Evolutionary conservation across 2,888 invertebrate genomes (phyloP), one percentile per base, ranked within the genome.

Genomic region (Calameuta idolon): DNA sequence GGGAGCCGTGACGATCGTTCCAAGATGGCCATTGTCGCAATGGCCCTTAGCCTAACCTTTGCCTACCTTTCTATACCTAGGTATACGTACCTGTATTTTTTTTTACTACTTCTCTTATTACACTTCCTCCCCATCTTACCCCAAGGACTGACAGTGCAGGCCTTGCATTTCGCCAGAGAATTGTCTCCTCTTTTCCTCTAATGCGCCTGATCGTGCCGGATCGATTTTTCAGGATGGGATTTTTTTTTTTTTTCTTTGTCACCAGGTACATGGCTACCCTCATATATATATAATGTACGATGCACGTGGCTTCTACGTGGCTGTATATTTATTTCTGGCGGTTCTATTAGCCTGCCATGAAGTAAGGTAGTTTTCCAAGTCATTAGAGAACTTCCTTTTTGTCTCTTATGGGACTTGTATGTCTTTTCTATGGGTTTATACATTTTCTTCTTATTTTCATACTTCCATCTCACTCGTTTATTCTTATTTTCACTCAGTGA

Each of bases 1-100:
- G 71, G 71, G 34, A 71, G 71, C 71, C 34, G 71, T 34, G 34
- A 31, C 71, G 71, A 31, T 31, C 71, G 31, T 71, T 31, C 71
- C 55, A 23, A 55, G 55, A 55, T 23, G 55, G 23, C 55, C 23
- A 23, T 55, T 55, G 55, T 55, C 23, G 55, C 55, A 9, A 55
- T 55, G 55, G 55, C 55, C 55, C 55, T 55, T 9, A 9, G 23
- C 23, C 55, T 23, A 55, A 23, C 55, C 55, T 55, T 23, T 55
- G 1, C 55, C 55, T 55, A 55, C 55, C 55, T 23, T 23, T 23
- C 55, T 55, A 55, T 23, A 55, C 55, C 55, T 55, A 55, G 55
- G 55, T 55, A 55, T 55, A 9, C 9, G 23, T 55, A 55, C 55
- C 55, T 55, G 55, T 55, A 55, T 23, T 23, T 55, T 40, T 40